Conservation (phyloP, 2,888 invertebrate species). For the Eristalinus sepulchralis region DNA sequence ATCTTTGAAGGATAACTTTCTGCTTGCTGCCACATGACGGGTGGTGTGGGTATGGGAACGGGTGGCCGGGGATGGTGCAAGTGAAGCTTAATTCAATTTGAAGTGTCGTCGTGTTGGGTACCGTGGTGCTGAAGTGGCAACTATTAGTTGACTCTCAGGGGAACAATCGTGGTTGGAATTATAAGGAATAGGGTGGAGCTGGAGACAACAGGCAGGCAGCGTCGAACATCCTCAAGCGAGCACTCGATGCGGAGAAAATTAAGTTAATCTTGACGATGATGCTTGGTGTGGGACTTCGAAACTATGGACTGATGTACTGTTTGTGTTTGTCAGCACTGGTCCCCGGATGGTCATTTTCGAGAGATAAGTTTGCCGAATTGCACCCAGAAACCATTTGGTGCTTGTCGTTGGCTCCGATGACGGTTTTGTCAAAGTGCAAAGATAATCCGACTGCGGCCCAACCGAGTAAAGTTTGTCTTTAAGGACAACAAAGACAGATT, state of each 20-base stretch:
- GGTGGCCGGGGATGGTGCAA: conserved; percentile 29
- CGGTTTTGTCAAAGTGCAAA: not conserved
- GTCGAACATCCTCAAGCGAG: not conserved
- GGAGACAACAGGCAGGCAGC: not conserved
- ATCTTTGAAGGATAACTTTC: conserved; percentile 35
- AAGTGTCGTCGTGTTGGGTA: conserved; percentile 56
- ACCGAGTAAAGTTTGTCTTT: not conserved
- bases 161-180: conserved; percentile 61
- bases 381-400: not conserved
- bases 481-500: not conserved
- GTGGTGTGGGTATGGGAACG: not conserved
- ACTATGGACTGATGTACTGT: conserved; percentile 17
- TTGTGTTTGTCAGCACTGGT: not conserved
- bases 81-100: conserved; percentile 67
- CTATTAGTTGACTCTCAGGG: conserved; percentile 63
- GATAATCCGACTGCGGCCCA: not conserved
- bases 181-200: conserved; percentile 12
- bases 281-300: not conserved
- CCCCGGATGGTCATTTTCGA: conserved; percentile 41
- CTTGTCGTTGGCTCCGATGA: not conserved
- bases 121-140: conserved; percentile 63
- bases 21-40: not conserved
- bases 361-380: conserved; percentile 27
- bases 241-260: conserved; percentile 50
- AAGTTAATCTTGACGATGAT: conserved; percentile 58